These are phyloP conservation scores for Pecten maximus DNA, from an alignment of 2,888 invertebrate species.

Conservation along the genomic window DNA sequence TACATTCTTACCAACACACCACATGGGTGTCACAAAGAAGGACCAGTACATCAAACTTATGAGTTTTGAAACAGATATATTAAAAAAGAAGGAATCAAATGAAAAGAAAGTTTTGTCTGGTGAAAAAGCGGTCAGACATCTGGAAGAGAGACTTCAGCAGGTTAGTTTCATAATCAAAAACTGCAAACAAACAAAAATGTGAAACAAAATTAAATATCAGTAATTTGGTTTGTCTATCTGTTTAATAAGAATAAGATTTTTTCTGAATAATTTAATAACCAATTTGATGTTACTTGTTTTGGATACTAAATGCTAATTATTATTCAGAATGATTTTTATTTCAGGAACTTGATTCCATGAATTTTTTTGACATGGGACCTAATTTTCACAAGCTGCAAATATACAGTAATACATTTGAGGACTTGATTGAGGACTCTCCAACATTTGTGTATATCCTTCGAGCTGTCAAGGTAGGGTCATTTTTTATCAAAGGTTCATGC, in stretches of 20 bases:
- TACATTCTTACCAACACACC: conserved; percentile 72
- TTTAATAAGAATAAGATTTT: no score
- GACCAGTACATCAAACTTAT: conserved; percentile 77
- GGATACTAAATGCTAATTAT: no score
- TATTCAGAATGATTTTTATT: conserved; percentile 37
- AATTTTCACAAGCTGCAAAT: conserved; percentile 80
- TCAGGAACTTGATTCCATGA: conserved; percentile 74
- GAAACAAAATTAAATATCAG: no score
- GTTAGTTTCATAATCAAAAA: conserved; percentile 54
- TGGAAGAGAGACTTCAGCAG: conserved; percentile 74
- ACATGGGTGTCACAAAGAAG: conserved; percentile 76
- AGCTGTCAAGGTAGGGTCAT: conserved; percentile 76
- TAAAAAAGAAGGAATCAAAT: conserved; percentile 74
- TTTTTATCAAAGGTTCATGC: no score
- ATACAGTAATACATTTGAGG: conserved; percentile 78
- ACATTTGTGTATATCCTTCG: conserved; percentile 78
- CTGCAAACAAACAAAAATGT: neutral
- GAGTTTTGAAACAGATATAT: conserved; percentile 73
- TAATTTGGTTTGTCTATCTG: no score
- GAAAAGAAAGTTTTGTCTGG: conserved; percentile 78
- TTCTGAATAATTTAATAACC: no score
- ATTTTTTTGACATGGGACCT: conserved; percentile 73
- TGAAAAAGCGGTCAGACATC: conserved; percentile 74
- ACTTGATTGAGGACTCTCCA: conserved; percentile 76
- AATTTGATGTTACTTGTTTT: no score